A percentile compares a stretch with the other conserved stretches of the same genome.
Evolutionary conservation across 2,113 vertebrate genomes (phyloP).

Genomic region (Anguilla rostrata): DNA sequence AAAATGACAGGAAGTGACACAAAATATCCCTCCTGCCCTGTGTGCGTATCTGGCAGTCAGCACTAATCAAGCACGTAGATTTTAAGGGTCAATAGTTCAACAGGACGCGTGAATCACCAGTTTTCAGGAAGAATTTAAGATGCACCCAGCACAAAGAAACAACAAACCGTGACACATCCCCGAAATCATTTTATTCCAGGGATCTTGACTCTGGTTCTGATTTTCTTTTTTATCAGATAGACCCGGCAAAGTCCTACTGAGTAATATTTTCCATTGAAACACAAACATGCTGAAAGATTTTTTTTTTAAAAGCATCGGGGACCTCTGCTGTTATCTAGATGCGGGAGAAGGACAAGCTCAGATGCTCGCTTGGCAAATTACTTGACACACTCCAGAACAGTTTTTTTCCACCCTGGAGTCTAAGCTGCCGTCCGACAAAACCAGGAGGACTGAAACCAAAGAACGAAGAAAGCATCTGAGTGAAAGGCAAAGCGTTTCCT

Average conservation of each 20-base stretch:
- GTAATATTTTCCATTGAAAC: neutral
- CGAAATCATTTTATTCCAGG: conserved; percentile 44
- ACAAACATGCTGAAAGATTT: conserved; percentile 49
- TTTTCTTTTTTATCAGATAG: conserved; percentile 18
- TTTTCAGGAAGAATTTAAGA: conserved; percentile 1
- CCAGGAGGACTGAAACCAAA: conserved; percentile 55
- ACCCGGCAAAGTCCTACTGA: neutral
- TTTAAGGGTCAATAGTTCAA: neutral
- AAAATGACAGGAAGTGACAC: neutral
- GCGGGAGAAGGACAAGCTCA: conserved; percentile 52
- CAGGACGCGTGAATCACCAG: conserved; percentile 22
- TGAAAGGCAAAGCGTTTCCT: conserved; percentile 51
- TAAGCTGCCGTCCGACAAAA: conserved; percentile 45
- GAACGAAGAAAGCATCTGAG: conserved; percentile 60
- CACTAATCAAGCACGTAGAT: conserved; percentile 23
- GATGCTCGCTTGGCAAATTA: conserved; percentile 51
- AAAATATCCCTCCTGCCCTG: neutral
- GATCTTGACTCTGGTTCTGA: conserved; percentile 44
- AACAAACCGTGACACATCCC: conserved; percentile 20
- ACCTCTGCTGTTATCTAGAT: conserved; percentile 55
- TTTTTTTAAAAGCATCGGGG: conserved; percentile 30
- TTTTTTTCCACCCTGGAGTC: conserved; percentile 51
- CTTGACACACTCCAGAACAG: conserved; percentile 65
- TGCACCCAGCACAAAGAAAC: conserved; percentile 21
- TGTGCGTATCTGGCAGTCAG: conserved; percentile 35